These are phyloP conservation scores for Nysson spinosus DNA, from an alignment of 2,888 invertebrate genomes.

Conservation along the genomic window DNA sequence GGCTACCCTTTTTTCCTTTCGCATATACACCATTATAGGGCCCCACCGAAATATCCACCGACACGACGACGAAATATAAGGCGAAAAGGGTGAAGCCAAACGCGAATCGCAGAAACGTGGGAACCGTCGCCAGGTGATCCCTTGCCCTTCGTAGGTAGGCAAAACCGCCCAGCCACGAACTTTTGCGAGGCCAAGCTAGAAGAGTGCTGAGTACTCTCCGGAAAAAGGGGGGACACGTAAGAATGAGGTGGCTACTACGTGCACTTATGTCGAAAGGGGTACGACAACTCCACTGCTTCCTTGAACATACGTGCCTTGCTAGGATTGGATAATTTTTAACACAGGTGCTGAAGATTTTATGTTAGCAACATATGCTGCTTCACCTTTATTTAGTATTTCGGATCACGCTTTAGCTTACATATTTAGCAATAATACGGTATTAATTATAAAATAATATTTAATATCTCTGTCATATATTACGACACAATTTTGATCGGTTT, in stretches of 20 bases:
- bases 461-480: too few species aligned
- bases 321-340: constrained; percentile 10
- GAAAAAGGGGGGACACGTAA: constrained; percentile 42
- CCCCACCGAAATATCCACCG: constrained; percentile 54
- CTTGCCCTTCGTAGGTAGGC: constrained; percentile 37
- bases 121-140: constrained; percentile 76
- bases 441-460: too few species aligned
- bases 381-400: too few species aligned
- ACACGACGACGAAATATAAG: constrained; percentile 53
- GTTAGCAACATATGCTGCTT: too few species aligned
- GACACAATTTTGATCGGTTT: too few species aligned
- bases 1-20: background rate
- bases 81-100: constrained; percentile 66
- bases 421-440: too few species aligned
- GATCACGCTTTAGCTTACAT: too few species aligned
- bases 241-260: constrained; percentile 47
- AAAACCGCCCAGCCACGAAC: constrained; percentile 41
- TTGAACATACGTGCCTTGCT: constrained; percentile 7
- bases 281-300: constrained; percentile 35
- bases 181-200: constrained; percentile 51
- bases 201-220: constrained; percentile 42
- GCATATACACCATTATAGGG: constrained; percentile 52
- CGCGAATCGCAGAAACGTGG: constrained; percentile 77
- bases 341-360: background rate
- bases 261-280: constrained; percentile 54